phyloP scores from a whole-genome alignment of 2,888 invertebrate genomes.

The Eristalis intricaria region DNA sequence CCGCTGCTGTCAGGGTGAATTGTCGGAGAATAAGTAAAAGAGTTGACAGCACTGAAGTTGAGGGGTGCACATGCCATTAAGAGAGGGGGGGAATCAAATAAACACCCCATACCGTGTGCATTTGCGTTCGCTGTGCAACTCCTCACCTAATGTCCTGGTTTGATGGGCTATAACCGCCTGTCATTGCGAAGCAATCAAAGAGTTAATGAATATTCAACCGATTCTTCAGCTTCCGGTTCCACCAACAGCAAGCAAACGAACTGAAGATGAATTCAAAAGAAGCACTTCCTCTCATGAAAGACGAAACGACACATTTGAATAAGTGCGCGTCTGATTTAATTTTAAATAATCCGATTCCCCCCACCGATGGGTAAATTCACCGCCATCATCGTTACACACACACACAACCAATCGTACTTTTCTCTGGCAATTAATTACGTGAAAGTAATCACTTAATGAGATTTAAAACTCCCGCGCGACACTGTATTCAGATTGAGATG shows the following conservation, averaged over 20 bases:
- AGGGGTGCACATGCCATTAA: slow-evolving; percentile 3
- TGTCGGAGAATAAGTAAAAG: slow-evolving; percentile 39
- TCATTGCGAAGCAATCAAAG: neutral
- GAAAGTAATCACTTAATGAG: slow-evolving; percentile 71
- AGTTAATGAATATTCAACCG: slow-evolving; percentile 59
- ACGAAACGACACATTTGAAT: slow-evolving; percentile 56
- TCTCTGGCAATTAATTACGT: slow-evolving; percentile 66
- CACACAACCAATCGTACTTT: slow-evolving; percentile 28
- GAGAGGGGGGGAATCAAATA: slow-evolving; percentile 49
- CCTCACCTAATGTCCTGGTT: slow-evolving; percentile 10
- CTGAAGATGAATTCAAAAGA: slow-evolving; percentile 2
- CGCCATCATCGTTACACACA: neutral
- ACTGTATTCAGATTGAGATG: neutral
- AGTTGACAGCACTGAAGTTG: slow-evolving; percentile 36
- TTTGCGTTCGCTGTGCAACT: slow-evolving; percentile 8
- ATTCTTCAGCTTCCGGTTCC: slow-evolving; percentile 52
- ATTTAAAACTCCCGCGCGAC: slow-evolving; percentile 36
- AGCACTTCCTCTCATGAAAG: slow-evolving; percentile 5
- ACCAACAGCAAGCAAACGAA: neutral
- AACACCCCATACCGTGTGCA: slow-evolving; percentile 61
- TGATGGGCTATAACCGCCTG: neutral
- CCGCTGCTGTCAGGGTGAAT: slow-evolving; percentile 21
- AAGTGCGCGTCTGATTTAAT: slow-evolving; percentile 41
- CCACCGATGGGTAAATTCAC: neutral
- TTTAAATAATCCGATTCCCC: slow-evolving; percentile 56